Percentiles rank a stretch among this genome's conserved stretches.
These are phyloP conservation scores for Siniperca chuatsi DNA, from an alignment of 2,113 vertebrate genomes.

Conservation along the genomic window DNA sequence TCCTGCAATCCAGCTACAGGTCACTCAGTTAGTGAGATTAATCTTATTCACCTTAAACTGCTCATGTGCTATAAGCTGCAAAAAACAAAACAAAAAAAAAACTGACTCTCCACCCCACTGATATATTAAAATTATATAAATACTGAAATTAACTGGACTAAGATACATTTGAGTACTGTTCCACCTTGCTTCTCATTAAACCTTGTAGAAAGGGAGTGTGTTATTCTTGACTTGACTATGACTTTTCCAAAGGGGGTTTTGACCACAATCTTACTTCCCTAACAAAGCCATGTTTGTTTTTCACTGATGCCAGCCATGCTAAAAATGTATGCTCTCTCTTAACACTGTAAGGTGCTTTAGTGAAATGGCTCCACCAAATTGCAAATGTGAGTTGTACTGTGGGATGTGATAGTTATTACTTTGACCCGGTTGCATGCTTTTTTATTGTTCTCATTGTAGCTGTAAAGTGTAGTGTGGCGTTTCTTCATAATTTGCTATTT, in stretches of 20 bases:
- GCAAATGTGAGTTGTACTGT: neutral
- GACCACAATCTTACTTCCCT: neutral
- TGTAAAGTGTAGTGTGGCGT: conserved; percentile 8
- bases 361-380: neutral
- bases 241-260: neutral
- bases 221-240: neutral
- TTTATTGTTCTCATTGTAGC: conserved; percentile 28
- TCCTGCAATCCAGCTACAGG: too few relatives aligned
- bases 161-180: neutral
- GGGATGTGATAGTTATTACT: conserved; percentile 10
- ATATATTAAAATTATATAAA: neutral
- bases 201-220: neutral
- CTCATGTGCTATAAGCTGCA: too few relatives aligned
- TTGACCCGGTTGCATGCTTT: neutral
- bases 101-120: too few relatives aligned
- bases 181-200: neutral
- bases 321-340: neutral
- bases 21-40: too few relatives aligned
- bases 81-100: too few relatives aligned
- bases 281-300: neutral
- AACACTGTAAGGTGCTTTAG: neutral
- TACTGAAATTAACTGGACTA: neutral
- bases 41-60: too few relatives aligned
- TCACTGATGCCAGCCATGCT: neutral
- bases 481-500: conserved; percentile 17